phyloP scores from a whole-genome alignment of 2,797 vertebrate species.

The Eidolon dupreanum region DNA sequence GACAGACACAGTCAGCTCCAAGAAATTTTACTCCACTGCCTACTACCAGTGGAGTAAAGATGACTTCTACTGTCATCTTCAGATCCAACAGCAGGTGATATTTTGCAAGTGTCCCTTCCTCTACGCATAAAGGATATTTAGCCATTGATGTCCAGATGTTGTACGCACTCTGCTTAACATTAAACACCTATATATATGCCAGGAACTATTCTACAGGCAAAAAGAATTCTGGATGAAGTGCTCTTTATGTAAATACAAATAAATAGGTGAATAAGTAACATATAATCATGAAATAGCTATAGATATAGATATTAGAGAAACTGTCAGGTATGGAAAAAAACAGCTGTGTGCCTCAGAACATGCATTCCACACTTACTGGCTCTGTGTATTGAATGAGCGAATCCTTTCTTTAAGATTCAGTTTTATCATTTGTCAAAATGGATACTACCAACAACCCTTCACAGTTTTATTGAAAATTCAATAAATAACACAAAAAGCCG shows the following conservation, averaged over 20 bases:
- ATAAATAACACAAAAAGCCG: not conserved
- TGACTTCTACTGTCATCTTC: not conserved
- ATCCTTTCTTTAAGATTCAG: not conserved
- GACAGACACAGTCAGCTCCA: not conserved
- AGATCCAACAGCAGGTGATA: not conserved
- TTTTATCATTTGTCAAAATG: not conserved
- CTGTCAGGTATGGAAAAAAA: not conserved
- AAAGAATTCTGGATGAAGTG: not conserved
- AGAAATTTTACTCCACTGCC: not conserved
- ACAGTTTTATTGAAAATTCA: constrained; percentile 18
- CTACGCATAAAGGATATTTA: not conserved
- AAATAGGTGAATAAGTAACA: not conserved
- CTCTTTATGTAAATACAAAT: not conserved
- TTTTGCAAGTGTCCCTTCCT: not conserved
- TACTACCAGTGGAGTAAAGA: not conserved
- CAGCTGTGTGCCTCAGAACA: not conserved
- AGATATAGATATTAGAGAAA: not conserved
- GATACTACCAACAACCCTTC: not conserved
- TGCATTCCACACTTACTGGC: not conserved
- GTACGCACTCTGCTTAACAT: not conserved
- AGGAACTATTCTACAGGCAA: not conserved
- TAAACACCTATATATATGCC: not conserved
- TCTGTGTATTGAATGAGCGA: not conserved
- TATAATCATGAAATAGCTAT: not conserved
- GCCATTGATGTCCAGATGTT: not conserved